phyloP scores from a whole-genome alignment of 2,888 invertebrate genomes.

The Deilephila elpenor region DNA sequence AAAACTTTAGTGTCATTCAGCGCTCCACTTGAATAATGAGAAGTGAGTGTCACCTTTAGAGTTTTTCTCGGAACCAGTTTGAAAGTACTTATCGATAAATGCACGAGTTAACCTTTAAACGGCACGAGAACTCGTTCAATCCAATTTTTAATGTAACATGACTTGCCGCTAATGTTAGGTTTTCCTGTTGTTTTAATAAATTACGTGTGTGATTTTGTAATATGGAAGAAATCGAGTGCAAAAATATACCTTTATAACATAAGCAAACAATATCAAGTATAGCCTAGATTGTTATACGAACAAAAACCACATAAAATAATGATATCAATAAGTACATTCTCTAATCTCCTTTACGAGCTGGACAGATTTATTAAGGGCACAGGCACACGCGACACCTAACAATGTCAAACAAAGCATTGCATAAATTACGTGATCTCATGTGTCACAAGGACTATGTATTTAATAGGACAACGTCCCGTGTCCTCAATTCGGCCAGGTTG shows the following conservation, averaged over 20 bases:
- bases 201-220: neutral
- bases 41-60: conserved; percentile 42
- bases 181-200: conserved; percentile 32
- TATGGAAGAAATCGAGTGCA: neutral
- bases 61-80: conserved; percentile 64
- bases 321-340: neutral
- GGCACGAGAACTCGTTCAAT: conserved; percentile 43
- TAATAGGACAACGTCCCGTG: conserved; percentile 22
- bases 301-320: neutral
- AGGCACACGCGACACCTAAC: neutral
- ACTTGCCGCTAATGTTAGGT: conserved; percentile 45
- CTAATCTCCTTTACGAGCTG: conserved; percentile 26
- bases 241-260: neutral
- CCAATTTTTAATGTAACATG: conserved; percentile 49
- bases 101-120: conserved; percentile 58
- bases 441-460: conserved; percentile 26
- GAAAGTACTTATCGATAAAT: conserved; percentile 49
- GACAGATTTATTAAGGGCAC: conserved; percentile 29
- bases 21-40: conserved; percentile 24
- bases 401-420: conserved; percentile 24
- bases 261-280: too few relatives aligned
- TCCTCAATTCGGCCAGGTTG: conserved; percentile 13
- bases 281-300: neutral
- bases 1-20: conserved; percentile 12
- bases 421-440: conserved; percentile 16